Evolutionary conservation across 2,888 invertebrate genomes (phyloP).

Genomic region (Nemotelus nigrinus): DNA sequence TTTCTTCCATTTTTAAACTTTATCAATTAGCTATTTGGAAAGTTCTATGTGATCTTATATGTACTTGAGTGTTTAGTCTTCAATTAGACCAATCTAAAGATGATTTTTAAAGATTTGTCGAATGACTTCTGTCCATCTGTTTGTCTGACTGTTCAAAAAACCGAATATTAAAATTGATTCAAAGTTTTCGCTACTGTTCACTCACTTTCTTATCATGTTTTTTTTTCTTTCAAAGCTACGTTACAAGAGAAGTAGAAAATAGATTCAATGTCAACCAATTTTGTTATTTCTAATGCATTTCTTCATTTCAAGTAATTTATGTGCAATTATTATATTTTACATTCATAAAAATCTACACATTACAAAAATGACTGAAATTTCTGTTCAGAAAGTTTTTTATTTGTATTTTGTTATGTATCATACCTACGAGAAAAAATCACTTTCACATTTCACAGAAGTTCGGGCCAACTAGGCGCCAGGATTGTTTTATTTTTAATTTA

Average conservation of each 20-base stretch:
- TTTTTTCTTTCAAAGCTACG: not conserved
- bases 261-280: not conserved
- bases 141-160: not conserved
- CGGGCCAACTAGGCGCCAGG: conserved; percentile 22
- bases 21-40: conserved; percentile 9
- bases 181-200: conserved; percentile 1
- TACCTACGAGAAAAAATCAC: conserved; percentile 18
- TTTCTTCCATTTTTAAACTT: not conserved
- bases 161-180: conserved; percentile 31
- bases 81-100: conserved; percentile 33
- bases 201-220: not conserved
- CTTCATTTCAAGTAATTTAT: not conserved
- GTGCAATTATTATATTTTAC: conserved; percentile 20
- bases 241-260: not conserved
- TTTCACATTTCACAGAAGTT: conserved; percentile 24
- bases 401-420: conserved; percentile 8
- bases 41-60: conserved; percentile 14
- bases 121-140: not conserved
- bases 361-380: conserved; percentile 39
- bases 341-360: conserved; percentile 48
- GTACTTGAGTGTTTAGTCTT: conserved; percentile 4
- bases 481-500: conserved; percentile 16
- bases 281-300: not conserved
- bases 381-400: conserved; percentile 4
- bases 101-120: not conserved